Evolutionary conservation across 1,140 invertebrate species (phyloP).

Genomic region (Drosophila busckii): DNA sequence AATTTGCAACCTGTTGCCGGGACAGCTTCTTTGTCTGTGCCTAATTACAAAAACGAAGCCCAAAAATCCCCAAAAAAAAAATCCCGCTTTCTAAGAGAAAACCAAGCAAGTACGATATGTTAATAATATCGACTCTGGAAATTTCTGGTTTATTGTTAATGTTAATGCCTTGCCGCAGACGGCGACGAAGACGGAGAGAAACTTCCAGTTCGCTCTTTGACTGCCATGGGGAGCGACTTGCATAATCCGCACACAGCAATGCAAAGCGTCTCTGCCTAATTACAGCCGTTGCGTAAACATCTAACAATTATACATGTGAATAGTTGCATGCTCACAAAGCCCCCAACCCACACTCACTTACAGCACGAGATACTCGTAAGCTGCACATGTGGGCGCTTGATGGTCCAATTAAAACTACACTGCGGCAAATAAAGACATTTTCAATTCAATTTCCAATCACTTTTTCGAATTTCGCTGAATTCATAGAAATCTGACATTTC

Average conservation of each 20-base stretch:
- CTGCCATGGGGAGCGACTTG: slow-evolving; percentile 20
- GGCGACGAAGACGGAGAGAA: too few species aligned
- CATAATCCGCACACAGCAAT: slow-evolving; percentile 49
- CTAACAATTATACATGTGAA: slow-evolving; percentile 9
- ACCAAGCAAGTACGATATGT: slow-evolving; percentile 50
- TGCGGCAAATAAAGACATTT: too few species aligned
- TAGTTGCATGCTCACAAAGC: background rate
- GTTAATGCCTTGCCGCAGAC: slow-evolving; percentile 19
- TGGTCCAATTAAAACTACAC: too few species aligned
- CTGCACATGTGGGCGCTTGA: background rate
- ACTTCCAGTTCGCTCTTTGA: background rate
- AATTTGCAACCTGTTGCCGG: slow-evolving; percentile 49
- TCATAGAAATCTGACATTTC: too few species aligned
- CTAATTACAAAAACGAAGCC: slow-evolving; percentile 39
- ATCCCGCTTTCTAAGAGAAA: background rate
- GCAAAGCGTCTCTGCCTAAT: slow-evolving; percentile 35
- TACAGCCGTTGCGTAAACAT: slow-evolving; percentile 38
- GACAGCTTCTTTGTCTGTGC: slow-evolving; percentile 47
- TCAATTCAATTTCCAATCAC: too few species aligned
- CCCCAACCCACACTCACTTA: too few species aligned
- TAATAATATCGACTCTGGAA: slow-evolving; percentile 43
- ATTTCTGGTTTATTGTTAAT: slow-evolving; percentile 72
- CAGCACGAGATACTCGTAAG: too few species aligned
- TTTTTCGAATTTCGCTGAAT: too few species aligned
- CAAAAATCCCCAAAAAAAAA: background rate